phyloP scores from a whole-genome alignment of 2,113 vertebrate species.

The Pseudopodoces humilis region DNA sequence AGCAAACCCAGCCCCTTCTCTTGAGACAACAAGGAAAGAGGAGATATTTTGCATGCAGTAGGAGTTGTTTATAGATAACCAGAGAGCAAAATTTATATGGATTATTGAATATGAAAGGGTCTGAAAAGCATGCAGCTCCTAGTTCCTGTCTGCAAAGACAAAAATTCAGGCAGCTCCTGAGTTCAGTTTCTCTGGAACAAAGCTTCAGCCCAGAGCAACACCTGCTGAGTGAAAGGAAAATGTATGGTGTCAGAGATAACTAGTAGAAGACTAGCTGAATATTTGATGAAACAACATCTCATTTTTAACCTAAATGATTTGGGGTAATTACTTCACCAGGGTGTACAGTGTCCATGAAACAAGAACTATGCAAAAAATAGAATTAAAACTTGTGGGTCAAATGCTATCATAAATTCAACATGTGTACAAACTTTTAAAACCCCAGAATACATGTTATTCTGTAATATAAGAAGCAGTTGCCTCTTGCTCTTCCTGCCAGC shows the following conservation, averaged over 20 bases:
- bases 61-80: background rate
- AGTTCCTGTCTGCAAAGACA: background rate
- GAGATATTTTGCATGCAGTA: rapidly evolving
- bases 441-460: background rate
- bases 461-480: background rate
- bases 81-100: rapidly evolving
- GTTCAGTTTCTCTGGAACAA: background rate
- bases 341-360: background rate
- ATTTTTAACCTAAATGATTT: background rate
- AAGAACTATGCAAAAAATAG: background rate
- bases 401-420: background rate
- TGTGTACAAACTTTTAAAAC: rapidly evolving
- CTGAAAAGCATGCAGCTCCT: background rate
- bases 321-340: background rate
- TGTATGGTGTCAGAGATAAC: background rate
- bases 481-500: background rate
- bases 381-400: background rate
- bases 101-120: background rate
- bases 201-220: background rate
- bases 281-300: background rate
- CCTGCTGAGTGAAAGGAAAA: background rate
- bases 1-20: background rate
- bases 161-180: background rate
- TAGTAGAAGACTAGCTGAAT: rapidly evolving
- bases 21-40: background rate